Base-by-base conservation (phyloP, 2,113 vertebrate genomes). In the Alethe castanea region DNA sequence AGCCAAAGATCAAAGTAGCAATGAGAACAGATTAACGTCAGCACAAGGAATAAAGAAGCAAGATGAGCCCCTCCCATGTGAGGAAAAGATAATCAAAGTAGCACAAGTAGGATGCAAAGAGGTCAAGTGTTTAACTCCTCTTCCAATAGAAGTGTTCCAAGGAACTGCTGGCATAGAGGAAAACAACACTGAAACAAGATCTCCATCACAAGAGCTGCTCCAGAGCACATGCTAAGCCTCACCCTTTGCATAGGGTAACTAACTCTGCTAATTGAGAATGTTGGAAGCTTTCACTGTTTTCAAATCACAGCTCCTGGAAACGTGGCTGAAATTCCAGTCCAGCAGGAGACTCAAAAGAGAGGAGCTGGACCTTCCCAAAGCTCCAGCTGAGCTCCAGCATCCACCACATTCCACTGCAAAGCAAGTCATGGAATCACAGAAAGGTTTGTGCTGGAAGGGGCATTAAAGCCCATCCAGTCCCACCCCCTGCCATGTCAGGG, bases 381-480 rank as follows among this genome's bases (percentile, higher is more conserved):
- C 80, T 29, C 23, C 13, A 48, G 53, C 20, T 26, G 33, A 77
- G 22, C 78, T 72, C 57, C 14, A 54, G 44, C 82, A 62, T 9
- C 42, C 4, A 1, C 36, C 64, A 54, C 35, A 23, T 13, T 24
- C 26, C 35, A 38, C 9, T 1, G 2, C 64, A 52, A 52, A 29
- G 45, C 40, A 29, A 48, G 36, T 7, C n/a, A 42, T 2, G 38
- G 44, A 52, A 28, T 33, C 36, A 10, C 23, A 45, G 59, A 9
- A 16, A 8, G 8, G 24, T 53, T 14, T 60, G 53, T 1, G 19
- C 8, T 6, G 28, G 52, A 38, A 66, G 2, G 33, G 38, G 25
- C 23, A 23, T 24, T 0, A 29, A 38, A 59, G 1, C 1, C 0
- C 52, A 44, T 1, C 28, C 52, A 13, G 0, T 0, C 0, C 48